Evolutionary conservation across 2,888 invertebrate genomes (phyloP).

Genomic region (Linnaemya tessellans): DNA sequence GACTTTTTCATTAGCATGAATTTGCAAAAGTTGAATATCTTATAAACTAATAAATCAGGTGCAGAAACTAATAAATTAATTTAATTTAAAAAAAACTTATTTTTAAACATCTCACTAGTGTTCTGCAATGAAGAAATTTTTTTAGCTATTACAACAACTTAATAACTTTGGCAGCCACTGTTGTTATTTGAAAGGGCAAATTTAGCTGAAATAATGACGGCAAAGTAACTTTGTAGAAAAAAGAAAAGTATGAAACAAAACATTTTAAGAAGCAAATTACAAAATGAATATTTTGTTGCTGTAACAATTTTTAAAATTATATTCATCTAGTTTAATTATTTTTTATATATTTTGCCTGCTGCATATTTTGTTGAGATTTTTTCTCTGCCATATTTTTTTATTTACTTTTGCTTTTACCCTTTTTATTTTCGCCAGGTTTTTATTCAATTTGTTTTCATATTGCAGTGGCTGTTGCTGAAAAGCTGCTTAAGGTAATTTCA

Average conservation of each 20-base stretch:
- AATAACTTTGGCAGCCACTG: slow-evolving; percentile 20
- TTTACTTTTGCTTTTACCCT: slow-evolving; percentile 40
- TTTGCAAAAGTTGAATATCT: too few species aligned
- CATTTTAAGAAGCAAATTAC: slow-evolving; percentile 24
- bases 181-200: slow-evolving; percentile 6
- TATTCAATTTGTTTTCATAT: neutral
- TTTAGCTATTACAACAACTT: neutral
- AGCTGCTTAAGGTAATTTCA: slow-evolving; percentile 65
- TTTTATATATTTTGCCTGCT: neutral
- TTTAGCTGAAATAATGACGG: slow-evolving; percentile 39
- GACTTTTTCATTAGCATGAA: too few species aligned
- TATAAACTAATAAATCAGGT: too few species aligned
- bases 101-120: too few species aligned
- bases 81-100: too few species aligned
- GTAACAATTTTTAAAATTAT: slow-evolving; percentile 41
- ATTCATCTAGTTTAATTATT: slow-evolving; percentile 3
- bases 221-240: neutral
- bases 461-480: slow-evolving; percentile 21
- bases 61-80: too few species aligned
- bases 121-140: too few species aligned
- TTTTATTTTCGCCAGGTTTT: slow-evolving; percentile 16
- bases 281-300: slow-evolving; percentile 50
- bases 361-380: slow-evolving; percentile 2
- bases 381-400: neutral
- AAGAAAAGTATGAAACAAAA: slow-evolving; percentile 14